Conservation (phyloP, 2,797 vertebrate species). For the Otus scops region DNA sequence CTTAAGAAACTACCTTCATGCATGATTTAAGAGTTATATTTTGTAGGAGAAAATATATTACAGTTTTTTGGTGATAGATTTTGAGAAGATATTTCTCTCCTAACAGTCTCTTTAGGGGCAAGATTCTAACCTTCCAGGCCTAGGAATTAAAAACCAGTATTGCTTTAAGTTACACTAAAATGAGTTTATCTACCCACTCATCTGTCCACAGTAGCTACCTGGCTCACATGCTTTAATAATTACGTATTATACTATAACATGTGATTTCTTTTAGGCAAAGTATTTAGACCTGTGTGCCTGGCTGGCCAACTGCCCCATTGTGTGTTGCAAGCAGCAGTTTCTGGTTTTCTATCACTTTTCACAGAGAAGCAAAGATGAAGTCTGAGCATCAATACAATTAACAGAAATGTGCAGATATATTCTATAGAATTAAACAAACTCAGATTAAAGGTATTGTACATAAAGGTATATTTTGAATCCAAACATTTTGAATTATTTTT, state of each 20-base stretch:
- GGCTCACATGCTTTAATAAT: neutral
- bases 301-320: accelerated
- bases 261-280: neutral
- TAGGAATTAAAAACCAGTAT: neutral
- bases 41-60: neutral
- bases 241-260: neutral
- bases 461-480: neutral
- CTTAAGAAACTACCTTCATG: neutral
- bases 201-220: neutral
- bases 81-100: neutral
- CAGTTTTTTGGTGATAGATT: neutral
- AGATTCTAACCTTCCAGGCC: neutral
- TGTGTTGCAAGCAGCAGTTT: neutral
- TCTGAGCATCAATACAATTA: neutral
- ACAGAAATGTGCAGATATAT: neutral
- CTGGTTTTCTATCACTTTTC: neutral
- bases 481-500: neutral
- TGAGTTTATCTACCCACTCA: neutral
- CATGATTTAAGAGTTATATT: neutral
- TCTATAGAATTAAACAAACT: neutral
- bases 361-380: neutral
- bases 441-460: neutral
- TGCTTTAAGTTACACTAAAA: neutral
- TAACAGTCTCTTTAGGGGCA: neutral
- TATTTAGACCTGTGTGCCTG: neutral